Evolutionary conservation across 1,140 invertebrate species (phyloP).

Genomic region (Hestina assimilis): DNA sequence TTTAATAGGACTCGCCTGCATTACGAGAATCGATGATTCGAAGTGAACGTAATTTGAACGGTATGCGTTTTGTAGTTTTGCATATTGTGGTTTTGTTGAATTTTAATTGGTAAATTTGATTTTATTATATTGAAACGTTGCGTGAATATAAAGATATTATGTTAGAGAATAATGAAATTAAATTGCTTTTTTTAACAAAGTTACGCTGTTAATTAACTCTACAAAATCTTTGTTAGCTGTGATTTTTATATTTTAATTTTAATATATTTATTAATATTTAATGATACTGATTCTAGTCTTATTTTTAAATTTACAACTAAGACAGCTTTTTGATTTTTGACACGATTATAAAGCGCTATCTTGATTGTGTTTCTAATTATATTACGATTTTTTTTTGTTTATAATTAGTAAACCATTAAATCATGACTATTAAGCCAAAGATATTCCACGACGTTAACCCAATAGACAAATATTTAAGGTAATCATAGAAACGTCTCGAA

Average conservation of each 20-base stretch:
- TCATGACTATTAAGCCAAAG: too few relatives aligned
- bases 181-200: not conserved
- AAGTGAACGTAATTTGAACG: constrained; percentile 35
- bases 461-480: constrained; percentile 16
- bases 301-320: too few relatives aligned
- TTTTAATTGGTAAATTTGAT: constrained; percentile 31
- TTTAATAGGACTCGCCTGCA: constrained; percentile 65
- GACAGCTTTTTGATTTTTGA: too few relatives aligned
- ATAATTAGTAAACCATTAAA: too few relatives aligned
- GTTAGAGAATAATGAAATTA: not conserved
- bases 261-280: too few relatives aligned
- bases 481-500: constrained; percentile 22
- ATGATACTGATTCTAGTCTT: too few relatives aligned
- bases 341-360: too few relatives aligned
- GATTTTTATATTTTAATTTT: too few relatives aligned
- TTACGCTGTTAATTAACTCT: too few relatives aligned
- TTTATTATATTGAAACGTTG: constrained; percentile 19
- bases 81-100: constrained; percentile 28
- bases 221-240: too few relatives aligned
- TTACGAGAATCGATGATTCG: constrained; percentile 61
- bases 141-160: constrained; percentile 2
- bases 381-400: too few relatives aligned
- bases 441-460: not conserved
- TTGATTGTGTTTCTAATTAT: too few relatives aligned
- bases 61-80: constrained; percentile 33